Conservation (phyloP, 2,113 vertebrate species). For the Ellobius talpinus region DNA sequence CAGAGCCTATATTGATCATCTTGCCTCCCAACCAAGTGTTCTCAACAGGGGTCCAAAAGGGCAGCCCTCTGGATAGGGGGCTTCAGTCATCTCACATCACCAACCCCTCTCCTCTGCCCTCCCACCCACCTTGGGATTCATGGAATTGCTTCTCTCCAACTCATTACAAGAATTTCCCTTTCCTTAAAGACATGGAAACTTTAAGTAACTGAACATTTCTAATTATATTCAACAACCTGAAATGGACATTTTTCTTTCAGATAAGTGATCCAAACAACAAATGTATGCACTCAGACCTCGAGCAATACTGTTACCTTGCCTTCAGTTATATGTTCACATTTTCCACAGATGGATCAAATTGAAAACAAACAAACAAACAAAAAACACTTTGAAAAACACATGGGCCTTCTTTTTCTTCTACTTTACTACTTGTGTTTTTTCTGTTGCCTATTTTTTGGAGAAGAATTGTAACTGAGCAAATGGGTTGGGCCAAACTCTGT, state of each 20-base stretch:
- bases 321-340: slow-evolving; percentile 48
- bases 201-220: not conserved
- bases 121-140: not conserved
- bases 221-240: slow-evolving; percentile 27
- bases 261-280: slow-evolving; percentile 4
- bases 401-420: slow-evolving; percentile 7
- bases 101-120: not conserved
- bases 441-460: slow-evolving; percentile 39
- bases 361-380: not conserved
- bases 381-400: not conserved
- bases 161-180: not conserved
- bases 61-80: not conserved
- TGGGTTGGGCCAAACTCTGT: not conserved
- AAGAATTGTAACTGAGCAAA: slow-evolving; percentile 6
- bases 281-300: not conserved
- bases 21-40: not conserved
- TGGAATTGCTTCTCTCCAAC: not conserved
- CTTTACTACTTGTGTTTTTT: slow-evolving; percentile 22
- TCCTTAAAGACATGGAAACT: not conserved
- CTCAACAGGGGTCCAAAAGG: not conserved
- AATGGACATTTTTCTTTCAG: not conserved
- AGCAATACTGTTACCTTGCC: not conserved
- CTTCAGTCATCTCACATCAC: not conserved
- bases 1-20: not conserved
- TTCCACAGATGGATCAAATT: slow-evolving; percentile 6